Evolutionary conservation across 2,888 invertebrate species (phyloP).

Genomic region (Andrena camellia): DNA sequence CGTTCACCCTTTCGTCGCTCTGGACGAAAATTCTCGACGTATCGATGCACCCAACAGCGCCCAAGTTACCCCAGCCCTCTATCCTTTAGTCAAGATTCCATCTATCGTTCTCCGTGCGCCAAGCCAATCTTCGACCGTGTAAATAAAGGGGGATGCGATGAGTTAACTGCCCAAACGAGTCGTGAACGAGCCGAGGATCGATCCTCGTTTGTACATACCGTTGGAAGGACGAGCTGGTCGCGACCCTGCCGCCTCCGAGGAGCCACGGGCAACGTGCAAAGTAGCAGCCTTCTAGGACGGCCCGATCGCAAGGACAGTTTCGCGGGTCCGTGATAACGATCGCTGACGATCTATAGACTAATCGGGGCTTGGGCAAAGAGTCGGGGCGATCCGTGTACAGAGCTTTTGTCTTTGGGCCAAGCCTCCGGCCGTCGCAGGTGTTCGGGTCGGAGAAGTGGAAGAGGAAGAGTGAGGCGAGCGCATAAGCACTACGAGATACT

Average conservation of each 20-base stretch:
- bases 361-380: not conserved
- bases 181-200: slow-evolving; percentile 4
- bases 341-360: not conserved
- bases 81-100: slow-evolving; percentile 23
- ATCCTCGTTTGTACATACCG: slow-evolving; percentile 39
- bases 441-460: slow-evolving; percentile 20
- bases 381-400: not conserved
- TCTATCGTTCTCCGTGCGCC: slow-evolving; percentile 26
- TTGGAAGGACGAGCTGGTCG: slow-evolving; percentile 2
- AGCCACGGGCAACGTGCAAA: slow-evolving; percentile 80
- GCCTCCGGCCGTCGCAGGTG: slow-evolving; percentile 35
- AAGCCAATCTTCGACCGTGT: slow-evolving; percentile 21
- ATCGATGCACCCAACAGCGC: not conserved
- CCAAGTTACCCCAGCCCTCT: not conserved
- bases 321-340: not conserved
- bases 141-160: slow-evolving; percentile 26
- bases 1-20: not conserved
- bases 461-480: slow-evolving; percentile 24
- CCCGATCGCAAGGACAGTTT: slow-evolving; percentile 4
- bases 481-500: slow-evolving; percentile 53
- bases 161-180: not conserved
- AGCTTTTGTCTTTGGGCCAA: not conserved
- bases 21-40: not conserved
- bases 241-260: not conserved
- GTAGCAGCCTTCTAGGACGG: slow-evolving; percentile 64